A percentile compares a stretch with the other conserved stretches of the same genome.
phyloP scores from a whole-genome alignment of 2,888 invertebrate genomes.

The Yponomeuta sedellus region DNA sequence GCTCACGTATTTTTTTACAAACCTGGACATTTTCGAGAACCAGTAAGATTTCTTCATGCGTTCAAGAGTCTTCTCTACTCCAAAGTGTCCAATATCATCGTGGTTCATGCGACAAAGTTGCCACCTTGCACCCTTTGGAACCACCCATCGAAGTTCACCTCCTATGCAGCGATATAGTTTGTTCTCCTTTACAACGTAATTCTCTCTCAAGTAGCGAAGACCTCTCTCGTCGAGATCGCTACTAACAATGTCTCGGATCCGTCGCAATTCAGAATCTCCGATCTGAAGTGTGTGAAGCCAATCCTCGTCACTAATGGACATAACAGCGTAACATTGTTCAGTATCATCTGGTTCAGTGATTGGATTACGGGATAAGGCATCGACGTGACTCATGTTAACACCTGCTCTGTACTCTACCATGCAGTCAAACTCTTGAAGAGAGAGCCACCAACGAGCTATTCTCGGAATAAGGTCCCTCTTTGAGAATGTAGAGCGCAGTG shows the following conservation, averaged over 20 bases:
- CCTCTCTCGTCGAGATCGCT: slow-evolving; percentile 19
- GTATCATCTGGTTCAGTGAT: background rate
- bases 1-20: no score
- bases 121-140: no score
- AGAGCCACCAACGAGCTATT: slow-evolving; percentile 19
- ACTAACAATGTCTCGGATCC: slow-evolving; percentile 20
- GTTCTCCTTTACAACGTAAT: slow-evolving; percentile 23
- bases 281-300: slow-evolving; percentile 25
- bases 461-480: slow-evolving; percentile 24
- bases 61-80: no score
- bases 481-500: slow-evolving; percentile 22
- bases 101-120: no score
- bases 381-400: slow-evolving; percentile 18
- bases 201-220: slow-evolving; percentile 22
- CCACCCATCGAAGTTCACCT: no score
- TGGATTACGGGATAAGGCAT: slow-evolving; percentile 18
- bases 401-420: slow-evolving; percentile 14
- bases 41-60: no score
- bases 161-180: slow-evolving; percentile 6
- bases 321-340: slow-evolving; percentile 17
- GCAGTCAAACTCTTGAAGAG: slow-evolving; percentile 14
- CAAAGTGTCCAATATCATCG: no score
- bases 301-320: slow-evolving; percentile 19
- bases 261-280: slow-evolving; percentile 22
- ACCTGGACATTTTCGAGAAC: no score